Percentiles rank a stretch among this genome's conserved stretches.
Conservation (phyloP, 2,113 vertebrate genomes). For the Oncorhynchus masou region DNA sequence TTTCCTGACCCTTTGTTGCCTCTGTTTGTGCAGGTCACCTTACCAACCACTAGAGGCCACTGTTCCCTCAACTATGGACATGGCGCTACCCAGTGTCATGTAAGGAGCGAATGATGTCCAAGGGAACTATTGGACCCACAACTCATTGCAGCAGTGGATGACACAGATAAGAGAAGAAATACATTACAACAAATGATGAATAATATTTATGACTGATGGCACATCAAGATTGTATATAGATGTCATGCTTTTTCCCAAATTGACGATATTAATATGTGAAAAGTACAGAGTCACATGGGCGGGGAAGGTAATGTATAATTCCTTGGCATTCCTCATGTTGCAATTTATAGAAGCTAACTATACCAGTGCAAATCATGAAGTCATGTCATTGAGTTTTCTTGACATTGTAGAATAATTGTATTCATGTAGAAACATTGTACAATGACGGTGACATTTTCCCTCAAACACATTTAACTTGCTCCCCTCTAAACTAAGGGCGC, state of each 20-base stretch:
- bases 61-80: slow-evolving; percentile 50
- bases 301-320: no score
- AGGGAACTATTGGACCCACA: no score
- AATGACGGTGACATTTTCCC: slow-evolving; percentile 56
- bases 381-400: slow-evolving; percentile 25
- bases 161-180: no score
- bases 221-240: no score
- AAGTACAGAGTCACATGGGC: no score
- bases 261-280: no score
- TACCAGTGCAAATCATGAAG: slow-evolving; percentile 17
- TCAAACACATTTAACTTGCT: slow-evolving; percentile 55
- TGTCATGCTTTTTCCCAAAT: no score
- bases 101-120: background rate
- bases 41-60: slow-evolving; percentile 58
- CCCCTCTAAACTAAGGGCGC: slow-evolving; percentile 65
- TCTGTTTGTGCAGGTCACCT: slow-evolving; percentile 11
- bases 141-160: no score
- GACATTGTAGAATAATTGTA: slow-evolving; percentile 23
- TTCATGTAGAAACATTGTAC: slow-evolving; percentile 27
- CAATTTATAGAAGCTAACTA: background rate
- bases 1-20: background rate
- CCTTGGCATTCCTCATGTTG: no score
- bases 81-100: background rate
- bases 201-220: no score
- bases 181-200: no score